These are phyloP conservation scores for Tortrix viridana DNA, from an alignment of 2,888 invertebrate species.

Conservation along the genomic window DNA sequence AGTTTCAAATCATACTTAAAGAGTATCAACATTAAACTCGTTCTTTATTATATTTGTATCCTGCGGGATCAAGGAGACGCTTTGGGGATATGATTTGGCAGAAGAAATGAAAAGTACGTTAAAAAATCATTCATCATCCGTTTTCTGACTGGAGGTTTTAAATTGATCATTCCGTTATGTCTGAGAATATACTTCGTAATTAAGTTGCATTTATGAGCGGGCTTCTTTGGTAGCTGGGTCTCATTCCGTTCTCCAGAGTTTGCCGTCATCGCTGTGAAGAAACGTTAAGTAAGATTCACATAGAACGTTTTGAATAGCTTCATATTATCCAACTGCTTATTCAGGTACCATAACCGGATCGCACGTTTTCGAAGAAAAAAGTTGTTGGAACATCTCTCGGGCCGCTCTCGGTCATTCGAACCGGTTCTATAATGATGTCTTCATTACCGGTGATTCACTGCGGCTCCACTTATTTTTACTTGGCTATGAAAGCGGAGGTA, in stretches of 20 bases:
- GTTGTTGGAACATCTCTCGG: slow-evolving; percentile 49
- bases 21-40: slow-evolving; percentile 56
- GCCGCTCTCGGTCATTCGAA: slow-evolving; percentile 58
- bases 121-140: slow-evolving; percentile 44
- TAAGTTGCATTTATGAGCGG: slow-evolving; percentile 2
- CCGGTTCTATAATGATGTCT: slow-evolving; percentile 79
- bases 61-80: slow-evolving; percentile 52
- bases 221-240: not conserved
- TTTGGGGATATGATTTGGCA: slow-evolving; percentile 43
- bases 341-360: slow-evolving; percentile 35
- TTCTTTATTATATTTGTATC: slow-evolving; percentile 61
- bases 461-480: slow-evolving; percentile 52
- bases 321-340: slow-evolving; percentile 26
- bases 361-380: slow-evolving; percentile 50
- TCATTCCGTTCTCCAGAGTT: not conserved
- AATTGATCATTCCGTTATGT: slow-evolving; percentile 27
- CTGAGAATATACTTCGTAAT: slow-evolving; percentile 18
- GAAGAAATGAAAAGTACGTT: slow-evolving; percentile 56
- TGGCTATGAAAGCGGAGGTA: slow-evolving; percentile 24
- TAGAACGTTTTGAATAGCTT: slow-evolving; percentile 14
- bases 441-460: slow-evolving; percentile 75
- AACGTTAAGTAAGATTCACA: slow-evolving; percentile 10
- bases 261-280: not conserved
- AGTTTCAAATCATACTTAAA: slow-evolving; percentile 62
- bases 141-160: slow-evolving; percentile 27